Percentiles rank a stretch among this genome's conserved stretches.
phyloP scores from a whole-genome alignment of 1,140 invertebrate species.

The Caenorhabditis tropicalis region DNA sequence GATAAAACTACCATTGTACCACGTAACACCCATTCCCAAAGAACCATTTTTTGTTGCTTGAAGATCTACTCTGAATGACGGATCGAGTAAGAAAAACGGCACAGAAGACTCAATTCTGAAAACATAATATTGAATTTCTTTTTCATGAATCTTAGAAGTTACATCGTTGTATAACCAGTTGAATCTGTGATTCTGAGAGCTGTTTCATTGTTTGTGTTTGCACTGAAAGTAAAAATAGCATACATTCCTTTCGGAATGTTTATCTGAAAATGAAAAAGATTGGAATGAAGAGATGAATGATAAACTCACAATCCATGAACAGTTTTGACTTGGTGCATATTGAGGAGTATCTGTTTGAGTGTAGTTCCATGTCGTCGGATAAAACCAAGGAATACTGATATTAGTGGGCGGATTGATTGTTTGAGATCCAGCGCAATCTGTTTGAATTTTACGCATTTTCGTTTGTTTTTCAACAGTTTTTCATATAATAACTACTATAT shows the following conservation, averaged over 20 bases:
- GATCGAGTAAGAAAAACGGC: neutral
- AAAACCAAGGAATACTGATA: neutral
- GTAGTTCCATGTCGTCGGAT: neutral
- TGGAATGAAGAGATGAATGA: neutral
- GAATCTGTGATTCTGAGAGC: neutral
- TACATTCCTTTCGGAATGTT: conserved; percentile 1
- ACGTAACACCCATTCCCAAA: neutral
- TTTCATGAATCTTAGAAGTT: neutral
- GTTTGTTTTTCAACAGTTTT: too few relatives aligned
- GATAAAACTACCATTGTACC: neutral
- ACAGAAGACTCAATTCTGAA: neutral
- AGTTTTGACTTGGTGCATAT: neutral
- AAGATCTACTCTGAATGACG: neutral
- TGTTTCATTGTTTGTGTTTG: neutral
- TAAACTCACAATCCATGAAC: neutral
- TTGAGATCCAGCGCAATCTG: neutral
- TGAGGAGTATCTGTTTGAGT: neutral
- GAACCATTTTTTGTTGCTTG: neutral
- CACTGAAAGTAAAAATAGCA: neutral
- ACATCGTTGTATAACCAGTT: neutral
- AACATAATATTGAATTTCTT: neutral
- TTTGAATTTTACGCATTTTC: too few relatives aligned
- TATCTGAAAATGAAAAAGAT: neutral
- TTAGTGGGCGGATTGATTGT: neutral
- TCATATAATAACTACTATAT: too few relatives aligned